These are phyloP conservation scores for Lepidurus arcticus DNA, from an alignment of 1,140 invertebrate genomes.

Conservation along the genomic window DNA sequence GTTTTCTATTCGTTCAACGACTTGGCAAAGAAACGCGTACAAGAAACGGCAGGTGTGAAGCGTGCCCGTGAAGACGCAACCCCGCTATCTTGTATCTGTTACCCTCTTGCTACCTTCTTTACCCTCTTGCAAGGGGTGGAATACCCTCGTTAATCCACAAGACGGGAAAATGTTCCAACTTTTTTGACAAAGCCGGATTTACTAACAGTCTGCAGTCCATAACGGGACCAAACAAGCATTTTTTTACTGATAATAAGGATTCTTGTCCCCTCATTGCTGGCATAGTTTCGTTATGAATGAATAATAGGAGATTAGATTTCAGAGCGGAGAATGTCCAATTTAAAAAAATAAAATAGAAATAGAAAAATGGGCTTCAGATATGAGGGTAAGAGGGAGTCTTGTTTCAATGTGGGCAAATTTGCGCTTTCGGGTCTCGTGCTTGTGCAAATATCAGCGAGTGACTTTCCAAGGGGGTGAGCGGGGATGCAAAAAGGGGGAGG, in stretches of 20 bases:
- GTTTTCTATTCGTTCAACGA: background rate
- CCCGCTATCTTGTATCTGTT: background rate
- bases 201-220: no score
- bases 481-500: no score
- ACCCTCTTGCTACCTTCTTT: background rate
- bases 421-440: background rate
- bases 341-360: no score
- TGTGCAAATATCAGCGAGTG: background rate
- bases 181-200: no score
- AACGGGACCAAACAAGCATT: no score
- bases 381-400: background rate
- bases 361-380: no score
- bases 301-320: no score
- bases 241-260: no score
- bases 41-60: conserved; percentile 14
- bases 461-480: no score
- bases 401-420: background rate
- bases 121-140: background rate
- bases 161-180: background rate
- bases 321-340: no score
- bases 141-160: background rate
- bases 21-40: background rate
- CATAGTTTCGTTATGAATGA: no score
- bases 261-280: no score
- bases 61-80: conserved; percentile 1